phyloP scores from a whole-genome alignment of 1,140 invertebrate genomes.

The Megalonaias nervosa region DNA sequence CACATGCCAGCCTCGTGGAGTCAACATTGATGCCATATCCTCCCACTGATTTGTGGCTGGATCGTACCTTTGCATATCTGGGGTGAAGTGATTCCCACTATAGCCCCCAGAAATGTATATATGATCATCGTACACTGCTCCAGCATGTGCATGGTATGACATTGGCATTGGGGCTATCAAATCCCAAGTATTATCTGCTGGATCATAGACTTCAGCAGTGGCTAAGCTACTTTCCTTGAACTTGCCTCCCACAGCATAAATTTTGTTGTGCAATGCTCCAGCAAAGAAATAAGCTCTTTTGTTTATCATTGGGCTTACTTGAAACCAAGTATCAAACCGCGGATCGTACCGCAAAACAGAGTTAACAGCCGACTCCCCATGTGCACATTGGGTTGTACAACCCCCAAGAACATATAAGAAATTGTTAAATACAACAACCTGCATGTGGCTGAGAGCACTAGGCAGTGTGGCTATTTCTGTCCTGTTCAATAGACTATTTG shows the following conservation, averaged over 20 bases:
- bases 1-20: constrained; percentile 71
- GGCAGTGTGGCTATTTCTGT: constrained; percentile 68
- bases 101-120: constrained; percentile 71
- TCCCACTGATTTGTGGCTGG: constrained; percentile 68
- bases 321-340: constrained; percentile 69
- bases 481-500: constrained; percentile 65
- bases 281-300: constrained; percentile 72
- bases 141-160: constrained; percentile 71
- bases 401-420: constrained; percentile 71
- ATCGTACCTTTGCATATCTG: constrained; percentile 70
- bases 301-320: constrained; percentile 68
- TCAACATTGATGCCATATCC: constrained; percentile 70
- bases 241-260: constrained; percentile 70
- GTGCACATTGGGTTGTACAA: constrained; percentile 71
- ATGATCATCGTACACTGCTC: constrained; percentile 67
- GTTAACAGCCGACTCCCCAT: constrained; percentile 71
- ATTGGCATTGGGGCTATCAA: constrained; percentile 67
- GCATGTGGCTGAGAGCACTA: constrained; percentile 71
- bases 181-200: constrained; percentile 67
- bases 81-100: constrained; percentile 70
- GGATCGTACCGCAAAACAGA: constrained; percentile 70
- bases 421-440: constrained; percentile 70
- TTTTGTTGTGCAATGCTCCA: constrained; percentile 65
- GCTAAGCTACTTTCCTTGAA: constrained; percentile 70
- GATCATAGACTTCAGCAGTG: constrained; percentile 68